Percentiles rank a stretch among this genome's conserved stretches.
Conservation (phyloP, 2,797 vertebrate genomes). For the Myotis vivesi region DNA sequence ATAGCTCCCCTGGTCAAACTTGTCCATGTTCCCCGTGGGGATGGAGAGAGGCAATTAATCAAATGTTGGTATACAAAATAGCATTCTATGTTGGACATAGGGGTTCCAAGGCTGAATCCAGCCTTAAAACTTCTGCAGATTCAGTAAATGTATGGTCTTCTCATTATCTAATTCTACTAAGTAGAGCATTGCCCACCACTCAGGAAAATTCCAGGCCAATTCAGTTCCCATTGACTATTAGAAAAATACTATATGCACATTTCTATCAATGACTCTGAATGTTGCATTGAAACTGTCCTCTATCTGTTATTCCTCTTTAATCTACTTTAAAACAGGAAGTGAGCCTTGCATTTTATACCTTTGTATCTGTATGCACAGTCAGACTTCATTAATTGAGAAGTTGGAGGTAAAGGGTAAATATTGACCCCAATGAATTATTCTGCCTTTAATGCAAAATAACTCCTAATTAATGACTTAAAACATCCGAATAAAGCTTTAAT, state of each 20-base stretch:
- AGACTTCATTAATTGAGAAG: not conserved
- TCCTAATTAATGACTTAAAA: not conserved
- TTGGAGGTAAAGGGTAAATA: not conserved
- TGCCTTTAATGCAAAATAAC: not conserved
- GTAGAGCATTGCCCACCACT: not conserved
- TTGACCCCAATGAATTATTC: not conserved
- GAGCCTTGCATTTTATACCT: not conserved
- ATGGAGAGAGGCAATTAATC: not conserved
- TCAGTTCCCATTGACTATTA: not conserved
- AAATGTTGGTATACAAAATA: not conserved
- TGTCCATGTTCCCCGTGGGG: not conserved
- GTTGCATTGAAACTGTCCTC: not conserved
- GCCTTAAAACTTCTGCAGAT: not conserved
- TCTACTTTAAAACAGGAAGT: not conserved
- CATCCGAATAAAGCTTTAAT: not conserved
- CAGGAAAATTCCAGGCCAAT: not conserved
- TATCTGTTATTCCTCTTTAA: not conserved
- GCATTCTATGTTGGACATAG: not conserved
- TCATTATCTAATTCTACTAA: not conserved
- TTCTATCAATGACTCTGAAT: not conserved
- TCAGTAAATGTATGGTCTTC: not conserved
- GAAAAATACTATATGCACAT: not conserved
- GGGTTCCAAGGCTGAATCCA: not conserved
- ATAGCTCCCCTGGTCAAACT: not conserved
- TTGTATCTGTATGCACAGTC: not conserved